These are phyloP conservation scores for Micrasema minimum DNA, from an alignment of 1,140 invertebrate genomes.

Conservation along the genomic window DNA sequence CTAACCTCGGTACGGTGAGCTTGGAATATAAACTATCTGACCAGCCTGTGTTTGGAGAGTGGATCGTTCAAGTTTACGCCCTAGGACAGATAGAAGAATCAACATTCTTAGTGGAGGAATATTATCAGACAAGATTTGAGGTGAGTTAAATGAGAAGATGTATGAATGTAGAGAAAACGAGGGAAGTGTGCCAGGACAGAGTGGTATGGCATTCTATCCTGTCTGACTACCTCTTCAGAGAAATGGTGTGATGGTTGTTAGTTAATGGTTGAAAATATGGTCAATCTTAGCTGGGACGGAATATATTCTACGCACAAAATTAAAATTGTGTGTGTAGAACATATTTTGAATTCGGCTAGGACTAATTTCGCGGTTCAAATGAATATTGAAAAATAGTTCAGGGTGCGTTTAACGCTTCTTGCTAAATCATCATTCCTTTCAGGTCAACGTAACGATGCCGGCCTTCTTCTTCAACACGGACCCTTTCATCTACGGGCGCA, in stretches of 20 bases:
- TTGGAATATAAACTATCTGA: constrained; percentile 90
- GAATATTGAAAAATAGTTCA: no score
- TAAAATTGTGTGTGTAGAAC: not conserved
- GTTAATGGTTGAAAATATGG: not conserved
- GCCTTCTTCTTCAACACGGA: constrained; percentile 92
- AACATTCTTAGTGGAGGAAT: constrained; percentile 90
- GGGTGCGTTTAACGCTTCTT: no score
- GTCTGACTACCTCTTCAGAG: no score
- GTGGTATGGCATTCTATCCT: no score
- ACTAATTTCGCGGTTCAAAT: no score
- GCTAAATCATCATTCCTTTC: no score
- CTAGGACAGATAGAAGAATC: constrained; percentile 89
- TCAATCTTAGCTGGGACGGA: not conserved
- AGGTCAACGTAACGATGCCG: constrained; percentile 95
- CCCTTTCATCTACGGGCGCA: constrained; percentile 81
- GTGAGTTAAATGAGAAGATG: no score
- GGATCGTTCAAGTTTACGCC: constrained; percentile 89
- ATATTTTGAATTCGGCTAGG: not conserved
- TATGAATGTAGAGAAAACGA: no score
- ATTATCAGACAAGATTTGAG: constrained; percentile 92
- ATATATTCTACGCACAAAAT: not conserved
- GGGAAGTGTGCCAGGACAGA: no score
- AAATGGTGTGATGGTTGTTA: no score
- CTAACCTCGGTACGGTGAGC: constrained; percentile 90
- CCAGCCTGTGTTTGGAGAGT: constrained; percentile 91